phyloP scores from a whole-genome alignment of 2,113 vertebrate species.

The Neogobius melanostomus region DNA sequence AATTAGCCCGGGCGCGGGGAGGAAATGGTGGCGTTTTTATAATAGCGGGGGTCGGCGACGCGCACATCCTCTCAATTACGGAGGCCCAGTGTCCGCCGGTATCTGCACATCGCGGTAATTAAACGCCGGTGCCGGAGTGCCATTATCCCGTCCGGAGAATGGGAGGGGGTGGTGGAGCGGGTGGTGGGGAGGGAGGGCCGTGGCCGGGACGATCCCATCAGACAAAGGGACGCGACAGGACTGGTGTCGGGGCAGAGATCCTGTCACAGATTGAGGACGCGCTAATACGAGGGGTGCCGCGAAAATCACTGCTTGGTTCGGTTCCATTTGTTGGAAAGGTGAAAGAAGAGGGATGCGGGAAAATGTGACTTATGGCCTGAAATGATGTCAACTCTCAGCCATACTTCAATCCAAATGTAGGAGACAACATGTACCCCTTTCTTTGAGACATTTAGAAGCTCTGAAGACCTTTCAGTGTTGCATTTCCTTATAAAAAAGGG shows the following conservation, averaged over 20 bases:
- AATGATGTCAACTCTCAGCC: no score
- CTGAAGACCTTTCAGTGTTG: no score
- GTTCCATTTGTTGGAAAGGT: no score
- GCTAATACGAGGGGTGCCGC: no score
- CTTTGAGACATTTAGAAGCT: no score
- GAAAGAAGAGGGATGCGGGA: no score
- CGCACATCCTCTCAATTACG: conserved; percentile 67
- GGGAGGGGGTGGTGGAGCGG: conserved; percentile 2
- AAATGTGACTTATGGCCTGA: no score
- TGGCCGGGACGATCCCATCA: conserved; percentile 11
- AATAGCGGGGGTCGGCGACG: conserved; percentile 78
- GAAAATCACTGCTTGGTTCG: no score
- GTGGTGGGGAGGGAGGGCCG: not conserved
- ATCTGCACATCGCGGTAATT: conserved; percentile 67
- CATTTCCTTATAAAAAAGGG: no score
- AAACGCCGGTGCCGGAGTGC: conserved; percentile 51
- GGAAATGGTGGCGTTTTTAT: conserved; percentile 87
- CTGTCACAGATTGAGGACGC: conserved; percentile 17
- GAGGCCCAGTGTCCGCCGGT: conserved; percentile 37
- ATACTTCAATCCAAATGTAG: no score
- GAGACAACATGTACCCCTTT: no score
- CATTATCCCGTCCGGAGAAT: conserved; percentile 42
- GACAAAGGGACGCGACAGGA: conserved; percentile 35
- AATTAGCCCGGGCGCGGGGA: conserved; percentile 89
- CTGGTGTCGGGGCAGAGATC: conserved; percentile 6